Conservation (phyloP, 2,888 invertebrate genomes). For the Scaptomyza flava region DNA sequence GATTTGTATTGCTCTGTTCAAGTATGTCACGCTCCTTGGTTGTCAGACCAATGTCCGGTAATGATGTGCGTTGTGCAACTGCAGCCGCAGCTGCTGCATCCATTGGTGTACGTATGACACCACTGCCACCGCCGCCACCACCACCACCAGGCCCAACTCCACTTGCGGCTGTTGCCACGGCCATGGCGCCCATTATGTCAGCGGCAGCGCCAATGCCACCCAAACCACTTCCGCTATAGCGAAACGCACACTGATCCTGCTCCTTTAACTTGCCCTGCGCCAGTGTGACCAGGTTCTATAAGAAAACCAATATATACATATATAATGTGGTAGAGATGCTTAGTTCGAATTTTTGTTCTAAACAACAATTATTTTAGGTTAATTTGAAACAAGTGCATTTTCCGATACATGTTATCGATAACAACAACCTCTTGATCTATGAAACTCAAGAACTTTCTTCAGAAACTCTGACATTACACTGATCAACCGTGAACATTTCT, state of each 20-base stretch:
- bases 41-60: conserved; percentile 93
- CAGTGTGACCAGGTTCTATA: conserved; percentile 89
- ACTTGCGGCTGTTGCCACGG: conserved; percentile 50
- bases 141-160: not conserved
- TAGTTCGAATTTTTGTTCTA: too few relatives aligned
- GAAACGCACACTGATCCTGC: conserved; percentile 84
- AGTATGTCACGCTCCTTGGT: conserved; percentile 87
- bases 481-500: too few relatives aligned
- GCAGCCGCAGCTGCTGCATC: conserved; percentile 56
- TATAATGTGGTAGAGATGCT: not conserved
- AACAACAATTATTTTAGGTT: too few relatives aligned
- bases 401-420: too few relatives aligned
- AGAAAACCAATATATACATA: conserved; percentile 14
- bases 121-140: not conserved
- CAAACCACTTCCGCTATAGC: conserved; percentile 66
- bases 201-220: conserved; percentile 71
- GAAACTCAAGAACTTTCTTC: too few relatives aligned
- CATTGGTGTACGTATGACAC: conserved; percentile 20
- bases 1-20: conserved; percentile 85
- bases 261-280: conserved; percentile 93
- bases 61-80: conserved; percentile 88
- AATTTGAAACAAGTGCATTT: too few relatives aligned
- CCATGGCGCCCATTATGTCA: conserved; percentile 65
- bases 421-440: too few relatives aligned
- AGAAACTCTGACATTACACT: too few relatives aligned